These are phyloP conservation scores for Drosophila neutralis DNA, from an alignment of 2,888 invertebrate genomes.

Conservation along the genomic window DNA sequence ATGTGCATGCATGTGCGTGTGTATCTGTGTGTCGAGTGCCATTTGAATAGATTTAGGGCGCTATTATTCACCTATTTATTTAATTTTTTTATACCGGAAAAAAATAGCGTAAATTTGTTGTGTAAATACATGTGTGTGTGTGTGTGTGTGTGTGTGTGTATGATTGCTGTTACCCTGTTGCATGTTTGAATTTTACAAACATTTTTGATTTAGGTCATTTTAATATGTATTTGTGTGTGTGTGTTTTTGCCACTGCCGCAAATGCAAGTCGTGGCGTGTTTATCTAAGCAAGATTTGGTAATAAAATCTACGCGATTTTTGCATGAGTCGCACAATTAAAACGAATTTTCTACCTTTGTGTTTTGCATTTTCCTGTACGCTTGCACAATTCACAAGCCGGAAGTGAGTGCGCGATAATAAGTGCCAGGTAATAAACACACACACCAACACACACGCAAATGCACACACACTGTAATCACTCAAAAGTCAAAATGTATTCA, in stretches of 20 bases:
- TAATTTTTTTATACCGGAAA: slow-evolving; percentile 58
- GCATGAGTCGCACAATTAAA: slow-evolving; percentile 51
- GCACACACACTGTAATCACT: background rate
- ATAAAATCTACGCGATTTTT: slow-evolving; percentile 18
- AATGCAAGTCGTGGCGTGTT: slow-evolving; percentile 45
- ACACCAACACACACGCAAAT: background rate
- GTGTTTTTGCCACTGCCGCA: slow-evolving; percentile 14
- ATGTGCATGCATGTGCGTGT: background rate
- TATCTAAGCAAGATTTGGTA: slow-evolving; percentile 43
- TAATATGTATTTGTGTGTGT: slow-evolving; percentile 24
- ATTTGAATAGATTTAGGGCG: slow-evolving; percentile 55
- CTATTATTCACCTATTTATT: slow-evolving; percentile 73
- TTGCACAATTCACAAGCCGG: slow-evolving; percentile 39
- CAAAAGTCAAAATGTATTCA: background rate
- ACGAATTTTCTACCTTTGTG: slow-evolving; percentile 11
- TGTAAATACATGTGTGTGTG: background rate
- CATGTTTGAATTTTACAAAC: slow-evolving; percentile 53
- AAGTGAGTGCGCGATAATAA: slow-evolving; percentile 34
- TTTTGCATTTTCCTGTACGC: slow-evolving; percentile 6
- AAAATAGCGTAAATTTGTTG: slow-evolving; percentile 27
- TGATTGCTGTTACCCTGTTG: slow-evolving; percentile 53
- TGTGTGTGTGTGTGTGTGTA: slow-evolving; percentile 13
- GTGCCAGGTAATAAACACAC: slow-evolving; percentile 4
- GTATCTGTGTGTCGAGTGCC: slow-evolving; percentile 25
- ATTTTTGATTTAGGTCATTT: slow-evolving; percentile 62